Percentiles rank a stretch among this genome's conserved stretches.
phyloP scores from a whole-genome alignment of 2,888 invertebrate species.

The Macrophya annulata region DNA sequence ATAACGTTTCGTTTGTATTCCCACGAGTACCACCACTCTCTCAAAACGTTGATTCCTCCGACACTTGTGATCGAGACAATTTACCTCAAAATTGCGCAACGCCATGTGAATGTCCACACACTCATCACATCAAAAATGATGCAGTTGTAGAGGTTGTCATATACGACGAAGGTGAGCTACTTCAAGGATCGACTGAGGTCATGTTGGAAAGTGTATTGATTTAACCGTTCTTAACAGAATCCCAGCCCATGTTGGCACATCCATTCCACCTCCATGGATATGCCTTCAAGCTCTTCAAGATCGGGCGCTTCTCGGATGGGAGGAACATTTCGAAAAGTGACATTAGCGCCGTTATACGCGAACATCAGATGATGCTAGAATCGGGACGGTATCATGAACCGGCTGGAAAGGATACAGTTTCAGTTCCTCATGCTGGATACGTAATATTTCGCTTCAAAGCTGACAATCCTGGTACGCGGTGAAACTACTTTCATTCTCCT shows the following conservation, averaged over 20 bases:
- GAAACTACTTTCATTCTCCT: not conserved
- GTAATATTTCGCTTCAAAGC: constrained; percentile 93
- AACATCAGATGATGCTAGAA: constrained; percentile 90
- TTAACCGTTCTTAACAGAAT: constrained; percentile 81
- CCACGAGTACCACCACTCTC: constrained; percentile 90
- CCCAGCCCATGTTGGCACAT: constrained; percentile 92
- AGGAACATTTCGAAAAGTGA: constrained; percentile 91
- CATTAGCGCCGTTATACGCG: constrained; percentile 89
- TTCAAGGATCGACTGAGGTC: not conserved
- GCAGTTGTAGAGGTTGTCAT: constrained; percentile 92
- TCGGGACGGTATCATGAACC: constrained; percentile 90
- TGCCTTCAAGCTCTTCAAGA: constrained; percentile 91
- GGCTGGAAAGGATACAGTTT: constrained; percentile 92
- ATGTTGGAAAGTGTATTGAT: not conserved
- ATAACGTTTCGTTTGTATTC: constrained; percentile 91
- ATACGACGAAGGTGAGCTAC: constrained; percentile 88
- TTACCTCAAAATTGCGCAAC: constrained; percentile 89
- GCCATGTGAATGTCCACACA: constrained; percentile 93
- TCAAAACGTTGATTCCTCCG: constrained; percentile 89
- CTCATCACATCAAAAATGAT: constrained; percentile 85
- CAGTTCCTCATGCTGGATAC: constrained; percentile 95
- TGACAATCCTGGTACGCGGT: constrained; percentile 88
- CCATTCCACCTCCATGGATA: constrained; percentile 95
- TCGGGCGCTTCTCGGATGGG: constrained; percentile 89
- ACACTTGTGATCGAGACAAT: constrained; percentile 92